phyloP scores from a whole-genome alignment of 2,797 vertebrate genomes.

The Sebastes elongatus region DNA sequence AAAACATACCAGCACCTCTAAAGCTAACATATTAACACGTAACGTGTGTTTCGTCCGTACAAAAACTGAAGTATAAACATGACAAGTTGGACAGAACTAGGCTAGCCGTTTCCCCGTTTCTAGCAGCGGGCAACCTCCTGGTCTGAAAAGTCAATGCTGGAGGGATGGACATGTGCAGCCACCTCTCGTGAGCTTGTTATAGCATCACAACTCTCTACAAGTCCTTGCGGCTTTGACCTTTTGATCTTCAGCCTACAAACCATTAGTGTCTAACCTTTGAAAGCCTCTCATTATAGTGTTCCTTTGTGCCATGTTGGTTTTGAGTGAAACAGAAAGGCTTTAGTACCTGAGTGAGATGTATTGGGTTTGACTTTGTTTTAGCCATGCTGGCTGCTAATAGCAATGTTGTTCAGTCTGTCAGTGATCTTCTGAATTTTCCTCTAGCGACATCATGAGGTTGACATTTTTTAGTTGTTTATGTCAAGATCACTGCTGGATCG shows the following conservation, averaged over 20 bases:
- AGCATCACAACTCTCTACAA: neutral
- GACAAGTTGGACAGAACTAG: too few species aligned
- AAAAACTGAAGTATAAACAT: too few species aligned
- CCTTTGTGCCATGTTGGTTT: neutral
- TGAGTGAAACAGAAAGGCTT: neutral
- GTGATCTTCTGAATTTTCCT: too few species aligned
- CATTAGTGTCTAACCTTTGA: neutral
- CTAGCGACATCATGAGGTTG: too few species aligned
- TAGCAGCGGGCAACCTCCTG: fast-evolving
- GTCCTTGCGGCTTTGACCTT: slow-evolving; percentile 14
- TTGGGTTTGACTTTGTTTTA: neutral
- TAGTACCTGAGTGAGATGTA: neutral
- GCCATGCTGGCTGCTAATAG: neutral
- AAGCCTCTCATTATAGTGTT: neutral
- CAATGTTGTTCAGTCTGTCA: too few species aligned
- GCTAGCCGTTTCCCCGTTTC: too few species aligned
- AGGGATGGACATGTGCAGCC: neutral
- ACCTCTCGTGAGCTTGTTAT: neutral
- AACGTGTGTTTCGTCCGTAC: too few species aligned
- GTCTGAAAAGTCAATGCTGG: too few species aligned
- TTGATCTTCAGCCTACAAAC: neutral
- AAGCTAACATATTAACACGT: too few species aligned
- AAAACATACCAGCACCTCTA: too few species aligned
- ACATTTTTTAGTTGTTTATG: too few species aligned
- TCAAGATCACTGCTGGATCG: too few species aligned